Evolutionary conservation across 2,888 invertebrate species (phyloP).

Genomic region (Unio pictorum): DNA sequence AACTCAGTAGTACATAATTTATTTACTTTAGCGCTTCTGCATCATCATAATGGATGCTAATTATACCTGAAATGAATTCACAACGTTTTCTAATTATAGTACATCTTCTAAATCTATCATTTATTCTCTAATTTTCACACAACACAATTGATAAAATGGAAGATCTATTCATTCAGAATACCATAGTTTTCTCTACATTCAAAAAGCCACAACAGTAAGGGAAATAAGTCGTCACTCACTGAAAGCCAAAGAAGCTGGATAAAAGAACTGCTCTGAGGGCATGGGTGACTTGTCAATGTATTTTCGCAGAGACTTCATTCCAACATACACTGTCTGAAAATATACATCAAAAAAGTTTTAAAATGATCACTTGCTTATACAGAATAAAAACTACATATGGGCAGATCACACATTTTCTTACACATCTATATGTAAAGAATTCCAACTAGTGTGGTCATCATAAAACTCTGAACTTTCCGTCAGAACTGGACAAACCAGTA

Average conservation of each 20-base stretch:
- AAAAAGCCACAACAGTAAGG: not conserved
- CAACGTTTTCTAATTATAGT: too few species aligned
- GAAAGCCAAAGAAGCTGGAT: conserved; percentile 85
- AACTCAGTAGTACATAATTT: too few species aligned
- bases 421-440: not conserved
- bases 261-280: conserved; percentile 86
- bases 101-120: too few species aligned
- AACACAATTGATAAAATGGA: conserved; percentile 2
- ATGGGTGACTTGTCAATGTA: conserved; percentile 75
- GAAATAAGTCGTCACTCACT: conserved; percentile 75
- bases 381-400: not conserved
- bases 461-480: too few species aligned
- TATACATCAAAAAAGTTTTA: not conserved
- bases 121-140: too few species aligned
- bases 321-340: conserved; percentile 55
- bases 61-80: too few species aligned
- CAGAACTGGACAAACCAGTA: too few species aligned
- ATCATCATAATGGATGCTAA: too few species aligned
- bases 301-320: conserved; percentile 44
- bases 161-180: not conserved
- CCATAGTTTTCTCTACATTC: conserved; percentile 1
- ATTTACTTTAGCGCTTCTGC: too few species aligned
- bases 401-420: not conserved
- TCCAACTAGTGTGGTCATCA: too few species aligned
- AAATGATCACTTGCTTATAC: not conserved